Evolutionary conservation across 2,888 invertebrate species (phyloP), one percentile per base, ranked within the genome.

Genomic region (Drosophila tanythrix): DNA sequence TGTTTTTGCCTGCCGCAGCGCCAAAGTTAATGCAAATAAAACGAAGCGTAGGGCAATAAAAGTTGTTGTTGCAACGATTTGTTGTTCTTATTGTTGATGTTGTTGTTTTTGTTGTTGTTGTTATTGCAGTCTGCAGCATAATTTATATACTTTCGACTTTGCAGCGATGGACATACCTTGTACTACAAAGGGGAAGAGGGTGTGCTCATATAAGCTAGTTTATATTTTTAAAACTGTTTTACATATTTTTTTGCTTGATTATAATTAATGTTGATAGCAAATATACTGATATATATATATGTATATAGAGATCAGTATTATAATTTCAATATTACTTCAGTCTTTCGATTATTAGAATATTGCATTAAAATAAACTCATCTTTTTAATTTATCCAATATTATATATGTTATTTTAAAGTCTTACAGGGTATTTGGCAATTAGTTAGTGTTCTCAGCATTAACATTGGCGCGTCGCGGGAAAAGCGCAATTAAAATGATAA

Each of bases 401-500:
- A 0, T 21, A 29, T 25, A 3, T 2, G 8, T 40, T 0, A 21
- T 21, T 35, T 35, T 11, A 0, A 13, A 3, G 15, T 15, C 25
- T 29, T 35, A 25, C 11, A 61, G 77, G 35, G 65, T 55, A 65
- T 59, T 18, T 21, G 0, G 0, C 0, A 7, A 53, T 53, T 50
- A 4, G 21, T n/a, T 11, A 33, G 27, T 4, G 3, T 11, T 10
- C 3, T 10, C 6, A 53, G 8, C 52, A 18, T 27, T 38, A 13
- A 31, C n/a, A 40, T 21, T 59, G 21, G 53, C 43, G 48, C 38
- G 64, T 56, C 40, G 75, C 48, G 78, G 81, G 74, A 87, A 83
- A 81, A 88, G 83, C 78, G 85, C 86, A 86, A 86, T 86, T 86
- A 86, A 86, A 86, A 86, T 88, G 88, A 83, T 86, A 84, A 86